These are phyloP conservation scores for Teinopalpus imperialis DNA, from an alignment of 2,888 invertebrate species.

Conservation along the genomic window DNA sequence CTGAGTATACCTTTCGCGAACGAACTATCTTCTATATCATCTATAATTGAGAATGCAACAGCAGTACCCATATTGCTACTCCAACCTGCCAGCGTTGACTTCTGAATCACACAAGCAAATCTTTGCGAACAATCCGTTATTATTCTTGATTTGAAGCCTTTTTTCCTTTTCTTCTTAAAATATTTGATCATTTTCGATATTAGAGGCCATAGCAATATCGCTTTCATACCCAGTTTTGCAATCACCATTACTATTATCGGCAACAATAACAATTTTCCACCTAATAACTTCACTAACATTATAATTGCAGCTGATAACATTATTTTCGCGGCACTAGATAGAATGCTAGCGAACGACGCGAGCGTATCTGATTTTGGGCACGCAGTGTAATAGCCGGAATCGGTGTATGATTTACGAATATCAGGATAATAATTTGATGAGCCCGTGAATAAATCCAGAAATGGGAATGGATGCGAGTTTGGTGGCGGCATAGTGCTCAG, in stretches of 20 bases:
- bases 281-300: slow-evolving; percentile 62
- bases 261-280: slow-evolving; percentile 64
- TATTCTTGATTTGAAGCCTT: slow-evolving; percentile 57
- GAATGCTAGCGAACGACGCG: slow-evolving; percentile 63
- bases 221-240: slow-evolving; percentile 68
- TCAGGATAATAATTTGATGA: slow-evolving; percentile 63
- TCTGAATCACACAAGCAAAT: slow-evolving; percentile 65
- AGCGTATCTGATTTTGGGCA: slow-evolving; percentile 65
- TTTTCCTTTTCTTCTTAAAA: slow-evolving; percentile 70
- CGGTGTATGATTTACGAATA: slow-evolving; percentile 62
- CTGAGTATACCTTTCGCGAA: slow-evolving; percentile 65
- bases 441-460: slow-evolving; percentile 65
- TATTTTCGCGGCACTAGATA: slow-evolving; percentile 73
- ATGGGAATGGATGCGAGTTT: slow-evolving; percentile 50
- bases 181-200: slow-evolving; percentile 70
- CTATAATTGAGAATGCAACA: slow-evolving; percentile 64
- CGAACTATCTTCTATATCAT: slow-evolving; percentile 63
- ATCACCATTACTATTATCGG: slow-evolving; percentile 62
- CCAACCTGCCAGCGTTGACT: slow-evolving; percentile 55
- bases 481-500: slow-evolving; percentile 55
- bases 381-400: slow-evolving; percentile 50
- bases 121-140: slow-evolving; percentile 68
- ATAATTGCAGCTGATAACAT: slow-evolving; percentile 70
- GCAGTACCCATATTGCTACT: slow-evolving; percentile 65
- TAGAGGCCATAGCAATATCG: slow-evolving; percentile 70